A percentile compares a stretch with the other conserved stretches of the same genome.
Conservation (phyloP, 2,797 vertebrate genomes). For the Anas bernieri region DNA sequence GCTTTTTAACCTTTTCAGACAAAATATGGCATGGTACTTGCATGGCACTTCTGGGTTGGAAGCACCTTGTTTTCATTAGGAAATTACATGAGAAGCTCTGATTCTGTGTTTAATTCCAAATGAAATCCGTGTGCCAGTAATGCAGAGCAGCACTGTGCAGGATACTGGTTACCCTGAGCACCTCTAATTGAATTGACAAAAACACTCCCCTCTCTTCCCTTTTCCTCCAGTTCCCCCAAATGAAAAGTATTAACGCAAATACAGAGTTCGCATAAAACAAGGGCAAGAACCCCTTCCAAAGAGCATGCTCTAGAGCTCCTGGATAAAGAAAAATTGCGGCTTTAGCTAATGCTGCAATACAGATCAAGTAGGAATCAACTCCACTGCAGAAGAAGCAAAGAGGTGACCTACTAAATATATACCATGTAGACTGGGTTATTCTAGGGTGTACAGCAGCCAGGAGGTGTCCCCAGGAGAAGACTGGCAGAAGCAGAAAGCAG, state of each 20-base stretch:
- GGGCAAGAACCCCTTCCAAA: background rate
- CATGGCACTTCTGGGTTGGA: background rate
- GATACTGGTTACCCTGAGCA: background rate
- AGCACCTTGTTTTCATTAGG: slow-evolving; percentile 61
- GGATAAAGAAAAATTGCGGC: background rate
- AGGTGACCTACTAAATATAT: background rate
- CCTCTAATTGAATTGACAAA: slow-evolving; percentile 44
- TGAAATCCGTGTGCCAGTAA: slow-evolving; percentile 52
- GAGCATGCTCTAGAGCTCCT: background rate
- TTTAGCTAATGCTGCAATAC: background rate
- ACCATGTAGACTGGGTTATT: background rate
- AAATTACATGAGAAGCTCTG: slow-evolving; percentile 38
- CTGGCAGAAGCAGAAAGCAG: background rate
- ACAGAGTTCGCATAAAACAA: slow-evolving; percentile 24
- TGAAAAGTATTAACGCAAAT: slow-evolving; percentile 25
- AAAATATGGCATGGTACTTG: slow-evolving; percentile 23
- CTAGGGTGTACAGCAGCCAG: fast-evolving
- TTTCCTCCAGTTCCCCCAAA: background rate
- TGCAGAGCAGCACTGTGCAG: slow-evolving; percentile 6
- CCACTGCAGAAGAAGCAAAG: background rate
- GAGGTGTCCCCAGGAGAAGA: background rate
- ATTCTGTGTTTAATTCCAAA: slow-evolving; percentile 54
- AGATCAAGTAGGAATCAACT: background rate
- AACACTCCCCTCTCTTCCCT: background rate
- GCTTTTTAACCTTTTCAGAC: background rate